Conservation (phyloP, 2,888 invertebrate genomes). For the Fabriciana adippe region DNA sequence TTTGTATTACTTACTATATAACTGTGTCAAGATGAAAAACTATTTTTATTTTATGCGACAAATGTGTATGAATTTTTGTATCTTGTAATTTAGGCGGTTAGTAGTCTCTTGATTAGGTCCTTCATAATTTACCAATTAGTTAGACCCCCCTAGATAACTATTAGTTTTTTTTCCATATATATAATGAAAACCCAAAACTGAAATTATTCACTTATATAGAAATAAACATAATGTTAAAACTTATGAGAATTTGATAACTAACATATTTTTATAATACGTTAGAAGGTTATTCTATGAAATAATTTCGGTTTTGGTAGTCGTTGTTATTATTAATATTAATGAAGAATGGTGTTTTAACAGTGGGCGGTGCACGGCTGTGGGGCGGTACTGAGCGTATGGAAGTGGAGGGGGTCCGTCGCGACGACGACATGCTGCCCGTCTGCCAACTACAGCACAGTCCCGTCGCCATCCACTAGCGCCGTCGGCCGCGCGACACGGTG, state of each 20-base stretch:
- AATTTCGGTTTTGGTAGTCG: conserved; percentile 20
- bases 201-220: conserved; percentile 12
- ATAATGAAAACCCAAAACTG: conserved; percentile 1
- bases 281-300: neutral
- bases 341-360: conserved; percentile 42
- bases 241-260: neutral
- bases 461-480: conserved; percentile 90
- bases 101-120: conserved; percentile 10
- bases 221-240: neutral
- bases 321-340: neutral
- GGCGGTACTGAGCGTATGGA: conserved; percentile 89
- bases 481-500: conserved; percentile 26
- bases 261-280: neutral
- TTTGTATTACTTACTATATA: neutral
- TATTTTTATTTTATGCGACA: neutral
- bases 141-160: conserved; percentile 19
- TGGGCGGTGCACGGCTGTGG: conserved; percentile 60
- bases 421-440: conserved; percentile 88
- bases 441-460: conserved; percentile 94
- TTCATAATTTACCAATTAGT: conserved; percentile 25
- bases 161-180: conserved; percentile 1
- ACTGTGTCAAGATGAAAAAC: conserved; percentile 2
- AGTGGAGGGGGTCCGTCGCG: conserved; percentile 70
- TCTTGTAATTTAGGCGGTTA: conserved; percentile 13
- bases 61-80: neutral